A percentile compares a stretch with the other conserved stretches of the same genome.
Evolutionary conservation across 53 echinoderm and acorn worm species (phyloP).

Genomic region (Henricia sp.): DNA sequence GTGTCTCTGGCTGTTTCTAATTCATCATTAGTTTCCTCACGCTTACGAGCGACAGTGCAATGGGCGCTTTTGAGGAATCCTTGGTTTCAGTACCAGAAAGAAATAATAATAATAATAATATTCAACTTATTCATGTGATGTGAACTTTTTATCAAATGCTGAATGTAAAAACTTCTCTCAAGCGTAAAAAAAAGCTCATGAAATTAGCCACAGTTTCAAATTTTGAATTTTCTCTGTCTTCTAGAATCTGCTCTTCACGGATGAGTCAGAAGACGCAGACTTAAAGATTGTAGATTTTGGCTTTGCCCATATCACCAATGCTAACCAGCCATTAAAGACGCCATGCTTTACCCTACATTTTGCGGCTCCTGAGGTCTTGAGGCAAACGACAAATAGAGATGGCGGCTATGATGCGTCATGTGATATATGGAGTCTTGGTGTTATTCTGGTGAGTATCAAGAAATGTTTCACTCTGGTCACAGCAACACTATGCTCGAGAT

Average conservation of each 20-base stretch:
- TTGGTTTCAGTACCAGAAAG: too few species aligned
- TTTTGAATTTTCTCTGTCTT: neutral
- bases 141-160: too few species aligned
- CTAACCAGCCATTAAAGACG: conserved; percentile 92
- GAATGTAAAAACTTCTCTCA: too few species aligned
- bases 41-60: too few species aligned
- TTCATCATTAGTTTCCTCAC: too few species aligned
- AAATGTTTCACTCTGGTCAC: neutral
- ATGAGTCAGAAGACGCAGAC: conserved; percentile 89
- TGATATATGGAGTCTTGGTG: conserved; percentile 97
- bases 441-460: conserved; percentile 81
- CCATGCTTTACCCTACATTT: conserved; percentile 95
- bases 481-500: too few species aligned
- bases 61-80: too few species aligned
- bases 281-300: conserved; percentile 98
- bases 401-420: conserved; percentile 94
- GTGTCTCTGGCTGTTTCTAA: too few species aligned
- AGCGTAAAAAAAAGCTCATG: too few species aligned
- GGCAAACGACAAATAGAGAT: conserved; percentile 79
- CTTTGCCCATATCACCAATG: conserved; percentile 89
- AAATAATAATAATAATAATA: too few species aligned
- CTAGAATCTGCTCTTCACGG: conserved; percentile 92
- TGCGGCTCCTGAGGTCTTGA: conserved; percentile 95
- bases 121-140: too few species aligned
- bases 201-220: neutral